These are phyloP conservation scores for Prionace glauca DNA, from an alignment of 2,797 vertebrate species.

Conservation along the genomic window DNA sequence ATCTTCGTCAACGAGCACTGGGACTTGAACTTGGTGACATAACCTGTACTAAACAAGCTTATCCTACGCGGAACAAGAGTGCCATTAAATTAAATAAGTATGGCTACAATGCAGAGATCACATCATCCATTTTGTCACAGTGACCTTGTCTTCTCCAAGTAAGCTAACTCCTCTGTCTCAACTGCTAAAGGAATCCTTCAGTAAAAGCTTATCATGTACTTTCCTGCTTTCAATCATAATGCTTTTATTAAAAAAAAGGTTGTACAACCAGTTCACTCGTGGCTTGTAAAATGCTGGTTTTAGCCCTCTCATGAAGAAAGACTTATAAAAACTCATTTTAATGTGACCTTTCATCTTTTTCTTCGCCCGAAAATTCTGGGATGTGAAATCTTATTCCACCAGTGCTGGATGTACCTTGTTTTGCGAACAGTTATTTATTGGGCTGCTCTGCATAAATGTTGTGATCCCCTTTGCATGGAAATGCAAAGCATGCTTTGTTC, in stretches of 20 bases:
- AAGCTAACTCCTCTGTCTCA: slow-evolving; percentile 27
- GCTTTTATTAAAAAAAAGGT: slow-evolving; percentile 13
- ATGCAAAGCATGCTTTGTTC: not conserved
- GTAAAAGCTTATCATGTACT: slow-evolving; percentile 31
- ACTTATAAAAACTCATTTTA: not conserved
- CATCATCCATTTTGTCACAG: slow-evolving; percentile 28
- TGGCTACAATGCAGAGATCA: not conserved
- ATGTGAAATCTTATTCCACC: not conserved
- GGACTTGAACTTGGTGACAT: slow-evolving; percentile 17
- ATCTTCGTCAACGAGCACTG: not conserved
- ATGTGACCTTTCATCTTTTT: not conserved
- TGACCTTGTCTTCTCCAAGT: slow-evolving; percentile 18
- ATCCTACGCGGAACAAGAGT: not conserved
- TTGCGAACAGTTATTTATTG: not conserved
- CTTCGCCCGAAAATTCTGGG: not conserved
- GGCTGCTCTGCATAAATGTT: not conserved
- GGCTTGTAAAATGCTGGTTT: slow-evolving; percentile 28
- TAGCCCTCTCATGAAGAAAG: not conserved
- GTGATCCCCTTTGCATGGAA: not conserved
- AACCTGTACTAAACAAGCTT: not conserved
- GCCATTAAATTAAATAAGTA: not conserved
- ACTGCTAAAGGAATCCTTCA: slow-evolving; percentile 25
- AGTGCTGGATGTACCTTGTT: not conserved
- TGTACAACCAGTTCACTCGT: not conserved
- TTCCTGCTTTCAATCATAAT: not conserved